Evolutionary conservation across 2,888 invertebrate genomes (phyloP).

Genomic region (Trichogramma dendrolimi): DNA sequence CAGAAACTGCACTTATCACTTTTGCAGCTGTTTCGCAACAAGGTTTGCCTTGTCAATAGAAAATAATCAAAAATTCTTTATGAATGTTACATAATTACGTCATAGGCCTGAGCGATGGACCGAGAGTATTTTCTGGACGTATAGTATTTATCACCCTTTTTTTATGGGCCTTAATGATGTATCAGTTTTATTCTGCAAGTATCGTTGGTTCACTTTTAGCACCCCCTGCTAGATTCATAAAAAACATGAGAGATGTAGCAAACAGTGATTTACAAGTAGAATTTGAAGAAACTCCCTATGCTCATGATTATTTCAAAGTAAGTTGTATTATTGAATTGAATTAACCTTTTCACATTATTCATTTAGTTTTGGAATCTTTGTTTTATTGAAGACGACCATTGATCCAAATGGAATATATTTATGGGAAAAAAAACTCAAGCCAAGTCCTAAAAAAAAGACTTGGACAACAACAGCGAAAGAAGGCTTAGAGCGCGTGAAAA

Average conservation of each 20-base stretch:
- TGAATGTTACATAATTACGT: neutral
- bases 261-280: constrained; percentile 45
- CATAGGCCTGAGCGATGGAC: constrained; percentile 52
- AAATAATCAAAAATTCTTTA: neutral
- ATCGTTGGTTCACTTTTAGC: constrained; percentile 47
- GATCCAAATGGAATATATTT: constrained; percentile 60
- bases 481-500: constrained; percentile 60
- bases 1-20: constrained; percentile 47
- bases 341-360: constrained; percentile 37
- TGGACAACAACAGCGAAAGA: constrained; percentile 52
- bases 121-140: constrained; percentile 51
- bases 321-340: neutral
- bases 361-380: neutral
- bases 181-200: constrained; percentile 49
- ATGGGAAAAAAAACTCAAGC: constrained; percentile 57
- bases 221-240: constrained; percentile 44
- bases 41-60: constrained; percentile 38
- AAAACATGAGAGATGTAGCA: constrained; percentile 40
- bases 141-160: constrained; percentile 42
- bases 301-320: constrained; percentile 42
- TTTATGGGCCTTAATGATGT: constrained; percentile 43
- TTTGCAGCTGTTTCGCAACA: constrained; percentile 54
- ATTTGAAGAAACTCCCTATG: constrained; percentile 43
- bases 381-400: constrained; percentile 57
- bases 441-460: constrained; percentile 29